Percentiles rank a stretch among this genome's conserved stretches.
Conservation (phyloP, 2,888 invertebrate genomes). For the Ophion costatus region DNA sequence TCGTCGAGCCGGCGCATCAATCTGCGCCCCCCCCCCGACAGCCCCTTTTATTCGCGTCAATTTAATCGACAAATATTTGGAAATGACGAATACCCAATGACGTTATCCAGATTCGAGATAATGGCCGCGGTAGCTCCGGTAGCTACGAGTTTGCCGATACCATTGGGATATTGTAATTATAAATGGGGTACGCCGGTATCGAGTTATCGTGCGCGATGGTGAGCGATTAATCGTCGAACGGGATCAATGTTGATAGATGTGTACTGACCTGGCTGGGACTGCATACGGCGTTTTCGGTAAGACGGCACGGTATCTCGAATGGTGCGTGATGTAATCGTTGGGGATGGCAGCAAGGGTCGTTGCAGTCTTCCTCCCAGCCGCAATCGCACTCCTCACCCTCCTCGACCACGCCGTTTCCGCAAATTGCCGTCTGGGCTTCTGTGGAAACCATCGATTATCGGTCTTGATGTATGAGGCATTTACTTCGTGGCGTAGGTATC, state of each 20-base stretch:
- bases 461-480: conserved; percentile 56
- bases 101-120: neutral
- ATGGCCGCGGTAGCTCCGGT: neutral
- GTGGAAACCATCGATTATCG: conserved; percentile 76
- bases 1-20: neutral
- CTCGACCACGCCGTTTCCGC: conserved; percentile 98
- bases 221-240: neutral
- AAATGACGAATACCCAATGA: neutral
- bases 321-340: conserved; percentile 91
- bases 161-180: neutral
- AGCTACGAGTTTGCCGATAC: neutral
- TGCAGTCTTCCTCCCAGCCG: conserved; percentile 98
- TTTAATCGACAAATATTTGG: neutral
- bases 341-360: conserved; percentile 95
- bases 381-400: conserved; percentile 98
- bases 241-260: neutral
- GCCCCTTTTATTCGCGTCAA: neutral
- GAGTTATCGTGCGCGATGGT: neutral
- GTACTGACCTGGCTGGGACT: conserved; percentile 90
- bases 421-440: conserved; percentile 96
- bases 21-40: neutral
- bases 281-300: conserved; percentile 91
- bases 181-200: neutral
- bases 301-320: conserved; percentile 93
- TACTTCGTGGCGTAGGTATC: conserved; percentile 18